Base-by-base conservation (phyloP, 2,797 vertebrate genomes). In the Cuculus canorus region DNA sequence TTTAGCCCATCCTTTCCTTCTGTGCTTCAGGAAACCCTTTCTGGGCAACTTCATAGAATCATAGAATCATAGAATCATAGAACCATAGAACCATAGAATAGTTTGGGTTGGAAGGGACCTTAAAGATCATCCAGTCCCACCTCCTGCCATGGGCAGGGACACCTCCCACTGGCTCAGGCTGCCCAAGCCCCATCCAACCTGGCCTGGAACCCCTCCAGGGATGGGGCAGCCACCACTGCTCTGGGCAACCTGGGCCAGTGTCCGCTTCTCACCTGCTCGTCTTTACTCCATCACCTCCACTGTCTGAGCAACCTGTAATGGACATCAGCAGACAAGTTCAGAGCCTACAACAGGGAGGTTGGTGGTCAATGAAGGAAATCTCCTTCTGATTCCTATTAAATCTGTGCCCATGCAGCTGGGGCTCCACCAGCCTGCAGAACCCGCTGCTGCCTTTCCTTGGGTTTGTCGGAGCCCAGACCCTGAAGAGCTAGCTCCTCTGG, bases 341-440 rank as follows among this genome's bases (percentile, higher is more conserved):
- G 60, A 59, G 50, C 14, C 50, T 13, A 13, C 53, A 32, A 19
- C 8, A 1, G 28, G 47, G 15, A 24, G 17, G 2, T 13, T 50
- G 32, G 16, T 7, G 24, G 37, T 39, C 54, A 65, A 30, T 43
- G 60, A 23, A 86, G 37, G 54, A 35, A 35, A 72, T 45, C 5
- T 54, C 15, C 2, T 0, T 4, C 16, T 2, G 17, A 5, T 50
- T 65, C 27, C n/a, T 28, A 0, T 41, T 41, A 41, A 16, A 41
- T 21, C 70, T 5, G 16, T 7, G 60, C 8, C 19, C 43, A 1
- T 4, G 43, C 50, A 39, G 35, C 41, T 23, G 48, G 41, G 68
- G 37, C 45, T 56, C 53, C 35, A 33, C 17, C 53, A 45, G 59
- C 30, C 85, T 27, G 27, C 13, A 10, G 72, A 56, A 17, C 37